phyloP scores from a whole-genome alignment of 2,888 invertebrate genomes.

The Xestia ashworthii region DNA sequence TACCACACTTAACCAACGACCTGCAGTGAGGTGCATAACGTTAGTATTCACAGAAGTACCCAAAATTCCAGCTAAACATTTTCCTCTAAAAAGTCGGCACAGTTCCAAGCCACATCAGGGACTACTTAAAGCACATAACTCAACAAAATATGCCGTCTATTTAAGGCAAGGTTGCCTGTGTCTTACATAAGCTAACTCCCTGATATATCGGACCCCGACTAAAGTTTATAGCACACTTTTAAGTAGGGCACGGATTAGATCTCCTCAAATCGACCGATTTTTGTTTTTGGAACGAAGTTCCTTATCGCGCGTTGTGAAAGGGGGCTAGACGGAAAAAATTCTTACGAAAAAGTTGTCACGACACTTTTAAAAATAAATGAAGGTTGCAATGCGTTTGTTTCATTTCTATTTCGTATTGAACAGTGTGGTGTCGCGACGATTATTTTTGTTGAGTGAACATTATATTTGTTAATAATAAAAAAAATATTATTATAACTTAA shows the following conservation, averaged over 20 bases:
- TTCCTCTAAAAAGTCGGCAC: slow-evolving; percentile 37
- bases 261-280: neutral
- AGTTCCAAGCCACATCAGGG: slow-evolving; percentile 38
- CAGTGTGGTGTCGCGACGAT: no score
- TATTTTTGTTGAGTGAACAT: no score
- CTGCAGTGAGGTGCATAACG: neutral
- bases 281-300: no score
- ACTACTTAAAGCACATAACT: slow-evolving; percentile 16
- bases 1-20: neutral
- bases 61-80: slow-evolving; percentile 1
- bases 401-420: no score
- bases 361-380: no score
- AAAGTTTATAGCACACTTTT: neutral
- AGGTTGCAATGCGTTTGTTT: no score
- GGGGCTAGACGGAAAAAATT: no score
- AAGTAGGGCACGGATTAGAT: neutral
- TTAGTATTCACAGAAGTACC: slow-evolving; percentile 8
- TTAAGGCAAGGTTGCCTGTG: neutral
- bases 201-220: slow-evolving; percentile 5
- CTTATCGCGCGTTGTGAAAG: no score
- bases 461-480: no score
- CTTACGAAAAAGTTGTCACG: no score
- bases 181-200: slow-evolving; percentile 31
- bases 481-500: no score
- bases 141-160: slow-evolving; percentile 11